Evolutionary conservation across 1,140 invertebrate species (phyloP), one percentile per base, ranked within the genome.

Genomic region (Drosophila arizonae): DNA sequence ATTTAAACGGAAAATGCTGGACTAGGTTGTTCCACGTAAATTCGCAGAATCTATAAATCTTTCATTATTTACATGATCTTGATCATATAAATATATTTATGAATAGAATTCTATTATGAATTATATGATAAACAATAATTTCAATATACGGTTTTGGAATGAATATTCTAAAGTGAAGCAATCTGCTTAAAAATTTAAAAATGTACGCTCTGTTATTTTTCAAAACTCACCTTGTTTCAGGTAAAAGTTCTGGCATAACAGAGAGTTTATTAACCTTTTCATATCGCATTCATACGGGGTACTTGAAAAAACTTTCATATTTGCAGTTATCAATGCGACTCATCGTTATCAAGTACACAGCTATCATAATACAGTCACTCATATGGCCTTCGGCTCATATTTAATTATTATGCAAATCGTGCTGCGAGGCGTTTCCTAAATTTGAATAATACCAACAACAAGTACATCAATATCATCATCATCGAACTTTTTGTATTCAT

Each of bases 381-480:
- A 30, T 51, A 46, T 70, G 36, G 60, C 67, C 67, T 70, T 70
- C 67, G 33, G 9, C 41, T 26, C 26, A 50, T 24, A 39, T 48
- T 64, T 70, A 50, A 52, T 70, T 54, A 48, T 39, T 50, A 64
- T 70, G 67, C 67, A 64, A 64, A 70, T 70, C 28, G 36, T 56
- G 30, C 11, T 36, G 28, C 8, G 28, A 60, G 61, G 58, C 58
- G 67, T 64, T 41, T 51, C 24, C 17, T 50, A 30, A 21, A 50
- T 24, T 54, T 41, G 26, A 51, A 62, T 62, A 62, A 58, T 67
- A 17, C 39, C 58, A 43, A 17, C n/a, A 15, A 51, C 43, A 45
- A 15, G 15, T 2, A 39, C 10, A 39, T 0, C 36, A 39, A 2
- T 39, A 39, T 11, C 36, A 11, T 39, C 36, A 39, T 39, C 33